Percentiles rank a stretch among this genome's conserved stretches.
These are phyloP conservation scores for Amiota communis DNA, from an alignment of 2,888 invertebrate species.

Conservation along the genomic window DNA sequence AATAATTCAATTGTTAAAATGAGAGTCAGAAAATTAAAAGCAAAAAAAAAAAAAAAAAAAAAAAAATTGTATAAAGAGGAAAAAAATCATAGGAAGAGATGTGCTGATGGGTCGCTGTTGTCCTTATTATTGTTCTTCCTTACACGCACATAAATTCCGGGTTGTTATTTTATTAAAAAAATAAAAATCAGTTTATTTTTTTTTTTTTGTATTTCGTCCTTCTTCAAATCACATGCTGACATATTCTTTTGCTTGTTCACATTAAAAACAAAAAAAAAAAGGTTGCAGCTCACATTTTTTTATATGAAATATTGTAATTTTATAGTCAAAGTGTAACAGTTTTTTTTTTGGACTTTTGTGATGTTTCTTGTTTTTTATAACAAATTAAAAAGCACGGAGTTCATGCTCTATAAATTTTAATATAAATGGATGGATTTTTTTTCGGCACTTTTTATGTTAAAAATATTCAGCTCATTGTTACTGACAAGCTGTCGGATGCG, in stretches of 20 bases:
- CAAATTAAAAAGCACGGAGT: constrained; percentile 62
- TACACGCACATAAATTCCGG: constrained; percentile 63
- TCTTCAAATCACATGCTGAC: constrained; percentile 60
- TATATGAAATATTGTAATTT: constrained; percentile 53
- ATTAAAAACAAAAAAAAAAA: constrained; percentile 42
- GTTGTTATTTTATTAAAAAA: constrained; percentile 48
- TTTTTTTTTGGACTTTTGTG: constrained; percentile 40
- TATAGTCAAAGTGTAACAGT: constrained; percentile 62
- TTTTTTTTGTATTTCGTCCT: too few relatives aligned
- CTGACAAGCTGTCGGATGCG: constrained; percentile 63
- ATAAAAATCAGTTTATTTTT: constrained; percentile 29
- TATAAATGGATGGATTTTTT: constrained; percentile 59
- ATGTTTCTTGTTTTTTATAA: constrained; percentile 41
- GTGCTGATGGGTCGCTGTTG: constrained; percentile 39
- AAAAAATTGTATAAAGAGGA: constrained; percentile 42
- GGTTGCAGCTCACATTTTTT: constrained; percentile 37
- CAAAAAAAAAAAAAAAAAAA: constrained; percentile 46
- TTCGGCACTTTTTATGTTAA: constrained; percentile 17
- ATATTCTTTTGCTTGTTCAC: constrained; percentile 51
- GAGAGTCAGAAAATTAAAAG: constrained; percentile 57
- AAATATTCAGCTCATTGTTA: constrained; percentile 32
- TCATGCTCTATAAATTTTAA: constrained; percentile 70
- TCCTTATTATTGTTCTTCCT: constrained; percentile 36
- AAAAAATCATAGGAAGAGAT: constrained; percentile 44
- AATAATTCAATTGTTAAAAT: constrained; percentile 70